Evolutionary conservation across 2,113 vertebrate genomes (phyloP), one percentile per base, ranked within the genome.

Genomic region (Oreochromis aureus): DNA sequence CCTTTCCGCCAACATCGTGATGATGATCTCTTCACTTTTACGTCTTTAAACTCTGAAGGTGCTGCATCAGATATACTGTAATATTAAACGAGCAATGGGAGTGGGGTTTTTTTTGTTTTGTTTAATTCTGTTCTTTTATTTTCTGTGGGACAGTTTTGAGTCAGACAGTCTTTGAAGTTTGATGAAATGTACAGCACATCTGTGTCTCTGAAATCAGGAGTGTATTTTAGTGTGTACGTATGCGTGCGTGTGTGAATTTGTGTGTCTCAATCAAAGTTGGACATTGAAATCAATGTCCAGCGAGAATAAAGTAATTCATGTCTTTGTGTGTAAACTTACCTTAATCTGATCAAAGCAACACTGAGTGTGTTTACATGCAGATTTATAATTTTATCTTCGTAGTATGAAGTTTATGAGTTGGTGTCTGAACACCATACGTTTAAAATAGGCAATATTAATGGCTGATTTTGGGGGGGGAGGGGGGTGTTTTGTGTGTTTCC

Each of bases 1-100:
- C 27, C 32, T 13, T 44, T 13, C 24, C 5, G 10, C 11, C 59
- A 11, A 30, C 36, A 48, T 34, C 78, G 53, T 51, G 48, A 24
- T 11, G 61, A 53, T 46, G 19, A 63, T 79, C 58, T 54, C 22
- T 71, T 78, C 87, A 89, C 84, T 91, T 55, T 85, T 54, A 84
- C 5, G 32, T 89, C 86, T 92, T 89, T 93, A 87, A 93, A 91
- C 88, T 95, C 92, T 93, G 87, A 95, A 93, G 96, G 96, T 96
- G 96, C 96, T 96, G 93, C 94, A 95, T 94, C 95, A 94, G 84
- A 89, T 91, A 78, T 93, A 94, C 94, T 95, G 95, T 95, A 95
- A 94, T 79, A 81, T 91, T 86, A 81, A 87, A 92, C 78, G 55
- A 93, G 89, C 90, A 88, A 90, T 19, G 80, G 58, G 66, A 55